These are phyloP conservation scores for Myotis pilosus DNA, from an alignment of 2,797 vertebrate species.

Conservation along the genomic window DNA sequence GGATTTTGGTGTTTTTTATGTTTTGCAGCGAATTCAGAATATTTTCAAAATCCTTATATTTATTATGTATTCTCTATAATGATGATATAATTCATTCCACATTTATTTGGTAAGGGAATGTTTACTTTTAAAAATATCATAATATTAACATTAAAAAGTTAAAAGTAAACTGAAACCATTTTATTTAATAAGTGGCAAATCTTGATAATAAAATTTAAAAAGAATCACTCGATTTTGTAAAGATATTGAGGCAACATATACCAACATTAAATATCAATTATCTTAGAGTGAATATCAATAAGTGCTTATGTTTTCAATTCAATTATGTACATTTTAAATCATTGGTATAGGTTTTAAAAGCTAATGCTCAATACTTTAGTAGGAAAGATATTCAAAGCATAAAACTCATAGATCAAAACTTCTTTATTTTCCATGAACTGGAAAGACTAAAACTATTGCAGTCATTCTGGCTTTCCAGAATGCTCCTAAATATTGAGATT, in stretches of 20 bases:
- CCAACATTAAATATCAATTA: background rate
- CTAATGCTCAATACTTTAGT: background rate
- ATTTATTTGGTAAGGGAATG: background rate
- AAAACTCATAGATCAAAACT: slow-evolving; percentile 40
- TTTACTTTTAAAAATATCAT: background rate
- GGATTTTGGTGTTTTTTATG: background rate
- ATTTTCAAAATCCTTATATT: background rate
- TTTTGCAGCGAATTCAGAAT: background rate
- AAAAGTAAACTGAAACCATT: background rate
- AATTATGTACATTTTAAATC: background rate
- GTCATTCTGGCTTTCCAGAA: slow-evolving; percentile 59
- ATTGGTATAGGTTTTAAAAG: background rate
- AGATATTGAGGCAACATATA: background rate
- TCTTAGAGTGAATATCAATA: background rate
- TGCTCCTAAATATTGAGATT: slow-evolving; percentile 62
- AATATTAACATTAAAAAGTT: background rate
- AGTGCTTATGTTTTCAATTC: background rate
- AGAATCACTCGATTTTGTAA: background rate
- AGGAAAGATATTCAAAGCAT: background rate
- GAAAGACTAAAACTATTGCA: slow-evolving; percentile 63
- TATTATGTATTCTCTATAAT: background rate
- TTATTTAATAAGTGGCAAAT: background rate
- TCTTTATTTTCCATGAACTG: slow-evolving; percentile 51
- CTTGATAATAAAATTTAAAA: background rate
- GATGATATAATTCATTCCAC: background rate